phyloP scores from a whole-genome alignment of 2,888 invertebrate genomes.

The Protophormia terraenovae region DNA sequence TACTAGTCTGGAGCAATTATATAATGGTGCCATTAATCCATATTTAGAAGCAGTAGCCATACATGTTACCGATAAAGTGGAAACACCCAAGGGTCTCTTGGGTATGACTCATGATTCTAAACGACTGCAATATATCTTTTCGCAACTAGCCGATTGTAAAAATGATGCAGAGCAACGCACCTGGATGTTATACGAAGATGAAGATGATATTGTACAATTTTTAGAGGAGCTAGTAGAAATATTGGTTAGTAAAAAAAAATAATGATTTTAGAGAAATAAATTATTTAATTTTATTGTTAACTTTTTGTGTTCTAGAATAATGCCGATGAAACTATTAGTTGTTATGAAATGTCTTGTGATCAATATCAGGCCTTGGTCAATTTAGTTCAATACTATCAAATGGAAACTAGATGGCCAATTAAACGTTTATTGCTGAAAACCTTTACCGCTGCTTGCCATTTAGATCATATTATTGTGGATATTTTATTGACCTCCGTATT shows the following conservation, averaged over 20 bases:
- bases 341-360: slow-evolving; percentile 91
- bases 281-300: neutral
- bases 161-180: slow-evolving; percentile 97
- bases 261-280: neutral
- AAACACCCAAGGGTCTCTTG: slow-evolving; percentile 85
- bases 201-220: slow-evolving; percentile 92
- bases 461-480: slow-evolving; percentile 90
- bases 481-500: slow-evolving; percentile 93
- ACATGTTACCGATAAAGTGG: slow-evolving; percentile 84
- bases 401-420: slow-evolving; percentile 95
- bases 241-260: slow-evolving; percentile 87
- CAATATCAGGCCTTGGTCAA: slow-evolving; percentile 92
- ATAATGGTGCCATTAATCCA: slow-evolving; percentile 84
- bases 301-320: slow-evolving; percentile 86
- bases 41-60: slow-evolving; percentile 85
- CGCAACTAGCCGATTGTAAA: slow-evolving; percentile 92
- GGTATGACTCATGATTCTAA: slow-evolving; percentile 91
- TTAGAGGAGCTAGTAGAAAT: slow-evolving; percentile 91
- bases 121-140: slow-evolving; percentile 90
- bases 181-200: slow-evolving; percentile 97
- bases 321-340: slow-evolving; percentile 94
- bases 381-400: slow-evolving; percentile 96
- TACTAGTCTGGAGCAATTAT: slow-evolving; percentile 81
- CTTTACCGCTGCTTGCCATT: slow-evolving; percentile 93
- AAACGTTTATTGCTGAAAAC: slow-evolving; percentile 91